Percentiles rank a stretch among this genome's conserved stretches.
Conservation (phyloP, 2,797 vertebrate species). For the Falco concolor region DNA sequence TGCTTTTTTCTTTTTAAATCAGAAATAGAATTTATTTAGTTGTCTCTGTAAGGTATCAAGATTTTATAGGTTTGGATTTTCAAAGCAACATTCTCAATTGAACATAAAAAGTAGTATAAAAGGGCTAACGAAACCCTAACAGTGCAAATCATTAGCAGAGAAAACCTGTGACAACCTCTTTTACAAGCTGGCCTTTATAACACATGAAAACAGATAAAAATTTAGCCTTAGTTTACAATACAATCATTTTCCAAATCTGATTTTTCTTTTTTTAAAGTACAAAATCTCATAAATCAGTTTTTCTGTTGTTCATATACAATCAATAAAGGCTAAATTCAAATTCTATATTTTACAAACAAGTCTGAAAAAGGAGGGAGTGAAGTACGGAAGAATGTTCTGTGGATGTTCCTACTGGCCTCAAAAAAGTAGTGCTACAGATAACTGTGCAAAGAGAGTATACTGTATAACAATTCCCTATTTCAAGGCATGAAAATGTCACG, state of each 20-base stretch:
- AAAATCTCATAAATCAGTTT: conserved; percentile 95
- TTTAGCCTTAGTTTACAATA: conserved; percentile 96
- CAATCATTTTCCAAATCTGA: conserved; percentile 92
- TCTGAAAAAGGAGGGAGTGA: conserved; percentile 86
- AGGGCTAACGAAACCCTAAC: conserved; percentile 79
- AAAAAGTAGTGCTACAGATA: conserved; percentile 90
- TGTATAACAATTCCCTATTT: conserved; percentile 77
- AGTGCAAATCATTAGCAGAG: conserved; percentile 90
- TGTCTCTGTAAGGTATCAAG: conserved; percentile 53
- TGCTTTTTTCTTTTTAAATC: conserved; percentile 38
- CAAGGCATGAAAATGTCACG: conserved; percentile 80
- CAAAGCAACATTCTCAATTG: conserved; percentile 75
- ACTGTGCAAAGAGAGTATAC: conserved; percentile 81
- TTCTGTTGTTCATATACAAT: conserved; percentile 98
- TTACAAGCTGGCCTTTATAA: conserved; percentile 93
- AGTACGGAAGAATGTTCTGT: conserved; percentile 82
- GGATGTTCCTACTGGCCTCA: conserved; percentile 89
- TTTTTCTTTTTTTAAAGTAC: conserved; percentile 80
- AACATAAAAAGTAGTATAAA: conserved; percentile 79
- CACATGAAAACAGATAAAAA: conserved; percentile 87
- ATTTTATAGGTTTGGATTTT: conserved; percentile 67
- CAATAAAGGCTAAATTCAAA: conserved; percentile 95
- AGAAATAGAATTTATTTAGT: conserved; percentile 53
- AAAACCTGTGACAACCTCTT: conserved; percentile 90
- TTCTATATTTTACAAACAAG: conserved; percentile 92